Conservation (phyloP, 2,113 vertebrate genomes). For the Pica pica region DNA sequence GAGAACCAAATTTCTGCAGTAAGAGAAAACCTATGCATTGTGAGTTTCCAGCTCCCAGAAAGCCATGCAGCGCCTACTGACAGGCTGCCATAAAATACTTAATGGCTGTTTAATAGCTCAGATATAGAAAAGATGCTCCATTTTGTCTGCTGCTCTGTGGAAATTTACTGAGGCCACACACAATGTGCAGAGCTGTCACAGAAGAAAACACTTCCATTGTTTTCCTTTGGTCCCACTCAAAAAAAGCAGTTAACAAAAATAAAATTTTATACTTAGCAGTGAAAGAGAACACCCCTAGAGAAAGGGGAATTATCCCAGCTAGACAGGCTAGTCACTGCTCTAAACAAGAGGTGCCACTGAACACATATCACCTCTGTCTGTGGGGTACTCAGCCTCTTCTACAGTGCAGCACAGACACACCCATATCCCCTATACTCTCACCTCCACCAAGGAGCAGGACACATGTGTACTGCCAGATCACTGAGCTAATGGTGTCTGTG, state of each 20-base stretch:
- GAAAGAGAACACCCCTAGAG: neutral
- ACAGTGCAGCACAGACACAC: neutral
- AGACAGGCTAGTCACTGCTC: neutral
- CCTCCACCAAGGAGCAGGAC: neutral
- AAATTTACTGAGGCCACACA: neutral
- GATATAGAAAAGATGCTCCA: neutral
- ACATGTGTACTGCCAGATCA: fast-evolving
- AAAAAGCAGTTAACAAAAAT: neutral
- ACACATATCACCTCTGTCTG: neutral
- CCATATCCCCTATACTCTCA: neutral
- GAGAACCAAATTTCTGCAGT: neutral
- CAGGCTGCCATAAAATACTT: neutral
- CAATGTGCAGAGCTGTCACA: neutral
- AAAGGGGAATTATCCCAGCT: neutral
- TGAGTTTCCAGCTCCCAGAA: neutral
- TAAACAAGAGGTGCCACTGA: neutral
- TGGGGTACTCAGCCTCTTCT: neutral
- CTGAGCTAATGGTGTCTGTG: neutral
- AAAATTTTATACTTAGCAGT: neutral
- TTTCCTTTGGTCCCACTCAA: neutral
- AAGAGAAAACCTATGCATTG: neutral
- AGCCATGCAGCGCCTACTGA: neutral
- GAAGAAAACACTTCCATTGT: neutral
- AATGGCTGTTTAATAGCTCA: neutral
- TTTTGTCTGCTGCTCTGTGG: neutral